phyloP scores from a whole-genome alignment of 2,797 vertebrate species.

The Acanthurus tractus region DNA sequence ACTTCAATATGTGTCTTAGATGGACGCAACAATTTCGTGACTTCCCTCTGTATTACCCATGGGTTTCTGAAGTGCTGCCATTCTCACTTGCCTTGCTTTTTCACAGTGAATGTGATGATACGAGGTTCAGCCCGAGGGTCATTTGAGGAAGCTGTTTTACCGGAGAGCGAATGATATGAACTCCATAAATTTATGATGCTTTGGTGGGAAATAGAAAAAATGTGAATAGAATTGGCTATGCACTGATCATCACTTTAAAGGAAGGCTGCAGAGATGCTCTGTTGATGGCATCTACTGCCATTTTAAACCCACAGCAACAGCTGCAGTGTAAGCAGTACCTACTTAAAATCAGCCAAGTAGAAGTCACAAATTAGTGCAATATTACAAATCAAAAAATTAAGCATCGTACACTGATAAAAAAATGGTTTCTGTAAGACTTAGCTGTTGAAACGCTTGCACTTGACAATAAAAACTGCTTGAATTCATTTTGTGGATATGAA shows the following conservation, averaged over 20 bases:
- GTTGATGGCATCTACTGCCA: conserved; percentile 6
- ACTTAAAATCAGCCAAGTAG: conserved; percentile 1
- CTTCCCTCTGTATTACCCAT: conserved; percentile 15
- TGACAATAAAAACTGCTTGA: background rate
- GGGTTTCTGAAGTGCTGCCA: conserved; percentile 52
- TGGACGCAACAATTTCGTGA: conserved; percentile 15
- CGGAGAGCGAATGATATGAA: conserved; percentile 9
- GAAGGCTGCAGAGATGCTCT: conserved; percentile 17
- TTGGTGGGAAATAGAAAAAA: conserved; percentile 11
- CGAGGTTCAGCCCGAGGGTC: conserved; percentile 13
- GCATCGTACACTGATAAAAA: background rate
- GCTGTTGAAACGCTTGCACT: background rate
- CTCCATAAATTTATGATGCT: conserved; percentile 53
- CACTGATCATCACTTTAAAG: conserved; percentile 37
- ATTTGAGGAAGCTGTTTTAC: conserved; percentile 19
- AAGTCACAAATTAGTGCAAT: too few species aligned
- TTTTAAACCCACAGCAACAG: conserved; percentile 19
- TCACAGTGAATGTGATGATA: conserved; percentile 30
- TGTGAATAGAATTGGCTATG: conserved; percentile 28
- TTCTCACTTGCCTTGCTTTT: conserved; percentile 39
- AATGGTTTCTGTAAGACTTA: background rate
- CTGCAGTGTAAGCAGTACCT: background rate
- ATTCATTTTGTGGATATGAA: background rate
- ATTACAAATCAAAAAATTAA: conserved; percentile 14
- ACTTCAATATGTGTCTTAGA: conserved; percentile 33